Evolutionary conservation across 2,113 vertebrate species (phyloP).

Genomic region (Phalacrocorax pelagicus): DNA sequence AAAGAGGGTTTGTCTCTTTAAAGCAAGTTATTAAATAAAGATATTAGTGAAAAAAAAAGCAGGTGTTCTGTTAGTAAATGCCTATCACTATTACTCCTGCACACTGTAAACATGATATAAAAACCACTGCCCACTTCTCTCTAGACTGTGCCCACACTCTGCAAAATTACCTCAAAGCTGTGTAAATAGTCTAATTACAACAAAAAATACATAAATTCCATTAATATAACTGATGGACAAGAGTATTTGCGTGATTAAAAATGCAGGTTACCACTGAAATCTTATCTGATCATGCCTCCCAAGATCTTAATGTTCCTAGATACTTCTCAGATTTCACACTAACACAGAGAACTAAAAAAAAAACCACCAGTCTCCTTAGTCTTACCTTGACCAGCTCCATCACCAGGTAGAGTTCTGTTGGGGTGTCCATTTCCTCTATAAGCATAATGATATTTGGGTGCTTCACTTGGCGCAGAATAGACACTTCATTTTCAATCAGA

Average conservation of each 20-base stretch:
- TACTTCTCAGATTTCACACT: not conserved
- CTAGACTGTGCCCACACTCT: not conserved
- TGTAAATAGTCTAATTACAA: not conserved
- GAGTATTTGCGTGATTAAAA: not conserved
- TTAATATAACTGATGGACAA: not conserved
- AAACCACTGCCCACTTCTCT: not conserved
- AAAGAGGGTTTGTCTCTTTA: not conserved
- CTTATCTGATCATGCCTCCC: not conserved
- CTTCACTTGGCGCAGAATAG: constrained; percentile 91
- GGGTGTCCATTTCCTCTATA: constrained; percentile 93
- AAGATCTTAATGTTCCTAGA: not conserved
- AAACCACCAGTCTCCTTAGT: not conserved
- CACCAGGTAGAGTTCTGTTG: constrained; percentile 90
- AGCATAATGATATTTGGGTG: constrained; percentile 99
- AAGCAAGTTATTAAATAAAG: not conserved
- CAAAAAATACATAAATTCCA: not conserved
- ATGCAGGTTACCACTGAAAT: not conserved
- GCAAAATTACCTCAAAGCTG: not conserved
- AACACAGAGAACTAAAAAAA: not conserved
- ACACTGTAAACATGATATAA: not conserved
- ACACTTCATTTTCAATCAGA: constrained; percentile 96
- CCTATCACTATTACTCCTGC: not conserved
- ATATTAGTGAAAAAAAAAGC: not conserved
- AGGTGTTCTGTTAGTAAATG: not conserved
- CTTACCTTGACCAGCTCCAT: constrained; percentile 97